These are phyloP conservation scores for Diadegma fenestrale DNA, from an alignment of 2,888 invertebrate genomes.

Conservation along the genomic window DNA sequence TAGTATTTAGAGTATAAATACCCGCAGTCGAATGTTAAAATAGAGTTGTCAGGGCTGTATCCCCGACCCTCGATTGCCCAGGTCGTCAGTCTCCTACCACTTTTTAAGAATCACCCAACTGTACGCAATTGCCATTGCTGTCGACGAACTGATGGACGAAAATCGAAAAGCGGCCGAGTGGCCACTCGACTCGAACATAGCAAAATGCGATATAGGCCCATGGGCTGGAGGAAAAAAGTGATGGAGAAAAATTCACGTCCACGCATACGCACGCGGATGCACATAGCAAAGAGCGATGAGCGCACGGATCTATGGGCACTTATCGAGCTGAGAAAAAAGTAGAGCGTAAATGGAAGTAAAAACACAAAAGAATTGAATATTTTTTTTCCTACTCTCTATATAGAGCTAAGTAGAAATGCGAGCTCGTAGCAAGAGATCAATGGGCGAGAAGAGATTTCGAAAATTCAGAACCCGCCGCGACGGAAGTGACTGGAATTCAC, in stretches of 20 bases:
- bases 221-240: slow-evolving; percentile 22
- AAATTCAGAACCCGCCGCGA: background rate
- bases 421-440: background rate
- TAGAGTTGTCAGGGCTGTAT: slow-evolving; percentile 81
- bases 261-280: no score
- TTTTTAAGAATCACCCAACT: slow-evolving; percentile 21
- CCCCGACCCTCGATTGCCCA: slow-evolving; percentile 70
- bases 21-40: slow-evolving; percentile 79
- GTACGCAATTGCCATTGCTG: slow-evolving; percentile 17
- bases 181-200: slow-evolving; percentile 1
- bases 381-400: background rate
- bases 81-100: slow-evolving; percentile 46
- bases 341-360: background rate
- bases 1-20: slow-evolving; percentile 76
- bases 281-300: background rate
- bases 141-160: slow-evolving; percentile 36
- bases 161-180: slow-evolving; percentile 44
- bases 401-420: background rate
- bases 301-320: background rate
- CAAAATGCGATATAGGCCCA: slow-evolving; percentile 27
- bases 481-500: background rate
- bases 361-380: slow-evolving; percentile 12
- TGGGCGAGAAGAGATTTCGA: background rate
- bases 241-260: background rate
- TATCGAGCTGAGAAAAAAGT: slow-evolving; percentile 6